Evolutionary conservation across 2,888 invertebrate genomes (phyloP).

Genomic region (Sarcophaga rosellei): DNA sequence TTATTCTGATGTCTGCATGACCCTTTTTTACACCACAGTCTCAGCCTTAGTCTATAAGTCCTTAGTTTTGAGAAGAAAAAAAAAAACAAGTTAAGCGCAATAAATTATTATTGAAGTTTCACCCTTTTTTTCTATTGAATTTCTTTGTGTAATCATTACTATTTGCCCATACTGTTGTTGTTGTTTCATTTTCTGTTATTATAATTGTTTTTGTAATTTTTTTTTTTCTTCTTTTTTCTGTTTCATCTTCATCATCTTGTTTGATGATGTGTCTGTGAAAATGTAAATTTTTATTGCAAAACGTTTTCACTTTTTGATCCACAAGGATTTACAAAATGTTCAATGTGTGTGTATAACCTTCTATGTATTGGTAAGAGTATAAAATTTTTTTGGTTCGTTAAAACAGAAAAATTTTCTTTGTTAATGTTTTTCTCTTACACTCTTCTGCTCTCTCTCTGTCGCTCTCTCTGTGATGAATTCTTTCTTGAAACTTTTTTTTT

Average conservation of each 20-base stretch:
- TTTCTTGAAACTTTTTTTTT: constrained; percentile 13
- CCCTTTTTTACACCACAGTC: no score
- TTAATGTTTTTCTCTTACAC: not conserved
- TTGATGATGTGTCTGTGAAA: constrained; percentile 27
- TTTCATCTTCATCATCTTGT: no score
- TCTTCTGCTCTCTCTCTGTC: not conserved
- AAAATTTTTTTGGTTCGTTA: not conserved
- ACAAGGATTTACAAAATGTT: constrained; percentile 36
- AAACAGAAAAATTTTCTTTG: constrained; percentile 7
- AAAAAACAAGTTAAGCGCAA: not conserved
- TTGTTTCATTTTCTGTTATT: not conserved
- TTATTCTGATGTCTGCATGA: not conserved
- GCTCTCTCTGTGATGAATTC: not conserved
- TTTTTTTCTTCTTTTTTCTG: not conserved
- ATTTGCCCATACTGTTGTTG: not conserved
- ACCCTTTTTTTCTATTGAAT: not conserved
- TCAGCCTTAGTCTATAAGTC: no score
- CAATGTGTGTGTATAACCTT: not conserved
- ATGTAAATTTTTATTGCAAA: constrained; percentile 52
- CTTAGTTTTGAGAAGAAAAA: not conserved
- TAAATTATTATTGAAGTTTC: not conserved
- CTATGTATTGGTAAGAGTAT: not conserved
- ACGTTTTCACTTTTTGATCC: constrained; percentile 54
- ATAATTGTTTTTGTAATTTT: not conserved
- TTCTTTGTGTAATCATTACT: not conserved